Evolutionary conservation across 2,113 vertebrate genomes (phyloP).

Genomic region (Chaenogobius annularis): DNA sequence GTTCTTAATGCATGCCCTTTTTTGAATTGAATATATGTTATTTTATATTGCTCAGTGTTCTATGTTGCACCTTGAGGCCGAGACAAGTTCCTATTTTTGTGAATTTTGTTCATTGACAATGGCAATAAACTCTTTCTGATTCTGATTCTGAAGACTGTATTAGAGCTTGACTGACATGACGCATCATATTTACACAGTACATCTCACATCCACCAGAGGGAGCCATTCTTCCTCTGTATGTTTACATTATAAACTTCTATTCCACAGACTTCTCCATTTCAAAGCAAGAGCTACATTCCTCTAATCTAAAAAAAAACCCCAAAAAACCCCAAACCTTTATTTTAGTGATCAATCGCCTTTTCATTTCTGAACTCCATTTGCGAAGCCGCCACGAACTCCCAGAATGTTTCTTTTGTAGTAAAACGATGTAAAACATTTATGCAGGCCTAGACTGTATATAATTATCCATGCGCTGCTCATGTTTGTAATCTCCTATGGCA

Average conservation of each 20-base stretch:
- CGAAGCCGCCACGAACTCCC: conserved; percentile 1
- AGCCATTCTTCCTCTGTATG: not conserved
- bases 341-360: not conserved
- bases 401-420: not conserved
- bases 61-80: no score
- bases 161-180: no score
- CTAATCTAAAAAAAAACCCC: not conserved
- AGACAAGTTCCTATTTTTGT: no score
- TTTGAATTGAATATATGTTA: no score
- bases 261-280: not conserved
- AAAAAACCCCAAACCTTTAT: no score
- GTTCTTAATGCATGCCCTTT: no score
- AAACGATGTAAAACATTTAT: not conserved
- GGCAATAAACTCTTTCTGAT: no score
- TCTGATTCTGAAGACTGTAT: no score
- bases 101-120: no score
- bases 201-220: conserved; percentile 7
- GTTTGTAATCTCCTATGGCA: not conserved
- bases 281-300: not conserved
- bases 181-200: not conserved
- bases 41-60: no score
- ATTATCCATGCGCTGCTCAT: not conserved
- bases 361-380: conserved; percentile 5
- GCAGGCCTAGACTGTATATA: not conserved
- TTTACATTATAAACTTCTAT: not conserved